Evolutionary conservation across 2,888 invertebrate genomes (phyloP).

Genomic region (Drosophila melanosoma): DNA sequence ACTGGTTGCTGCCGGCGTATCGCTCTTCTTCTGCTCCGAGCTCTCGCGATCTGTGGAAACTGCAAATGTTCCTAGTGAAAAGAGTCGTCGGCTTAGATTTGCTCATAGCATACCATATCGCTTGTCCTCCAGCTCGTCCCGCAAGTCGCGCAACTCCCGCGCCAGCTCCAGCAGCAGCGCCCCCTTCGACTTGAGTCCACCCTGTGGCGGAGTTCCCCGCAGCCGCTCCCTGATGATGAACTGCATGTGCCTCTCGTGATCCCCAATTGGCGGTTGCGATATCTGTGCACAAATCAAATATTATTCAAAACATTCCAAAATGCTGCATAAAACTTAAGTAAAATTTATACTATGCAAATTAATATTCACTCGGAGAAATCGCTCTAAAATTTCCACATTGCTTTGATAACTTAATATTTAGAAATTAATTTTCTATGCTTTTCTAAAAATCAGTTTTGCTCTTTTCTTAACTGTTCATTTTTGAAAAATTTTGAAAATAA

Average conservation of each 20-base stretch:
- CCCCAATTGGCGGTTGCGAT: conserved; percentile 92
- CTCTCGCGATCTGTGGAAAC: conserved; percentile 82
- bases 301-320: not conserved
- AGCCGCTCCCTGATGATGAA: conserved; percentile 94
- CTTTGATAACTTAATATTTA: not conserved
- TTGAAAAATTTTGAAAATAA: too few species aligned
- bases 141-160: conserved; percentile 92
- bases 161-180: conserved; percentile 94
- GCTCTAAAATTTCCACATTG: not conserved
- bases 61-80: conserved; percentile 7
- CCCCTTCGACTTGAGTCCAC: conserved; percentile 90
- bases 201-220: conserved; percentile 91
- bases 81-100: not conserved
- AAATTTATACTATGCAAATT: not conserved
- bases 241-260: conserved; percentile 94
- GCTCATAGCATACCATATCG: conserved; percentile 80
- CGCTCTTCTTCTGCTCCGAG: conserved; percentile 84
- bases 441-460: not conserved
- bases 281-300: conserved; percentile 85
- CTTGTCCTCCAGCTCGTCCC: conserved; percentile 93
- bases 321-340: fast-evolving
- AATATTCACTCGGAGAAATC: not conserved
- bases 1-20: conserved; percentile 84
- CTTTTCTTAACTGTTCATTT: too few species aligned
- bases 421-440: not conserved